Percentiles rank a stretch among this genome's conserved stretches.
These are phyloP conservation scores for Eilema griseolum DNA, from an alignment of 2,888 invertebrate genomes.

Conservation along the genomic window DNA sequence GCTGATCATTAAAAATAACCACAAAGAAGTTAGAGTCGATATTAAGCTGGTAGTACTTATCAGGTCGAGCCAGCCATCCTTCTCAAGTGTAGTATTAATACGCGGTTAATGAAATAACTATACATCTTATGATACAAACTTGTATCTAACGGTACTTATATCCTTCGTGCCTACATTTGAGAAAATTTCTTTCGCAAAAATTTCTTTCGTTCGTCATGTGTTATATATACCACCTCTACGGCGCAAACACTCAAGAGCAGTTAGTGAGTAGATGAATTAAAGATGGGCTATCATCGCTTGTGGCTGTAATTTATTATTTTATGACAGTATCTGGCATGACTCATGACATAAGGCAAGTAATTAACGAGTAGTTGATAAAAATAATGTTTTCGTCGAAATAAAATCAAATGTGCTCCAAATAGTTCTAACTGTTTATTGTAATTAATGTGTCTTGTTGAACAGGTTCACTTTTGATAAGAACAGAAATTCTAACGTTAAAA, in stretches of 20 bases:
- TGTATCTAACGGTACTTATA: no score
- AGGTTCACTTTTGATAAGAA: conserved; percentile 5
- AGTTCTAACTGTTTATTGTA: conserved; percentile 7
- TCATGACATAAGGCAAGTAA: neutral
- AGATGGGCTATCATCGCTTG: neutral
- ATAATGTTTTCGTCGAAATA: neutral
- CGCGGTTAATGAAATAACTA: no score
- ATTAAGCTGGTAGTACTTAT: no score
- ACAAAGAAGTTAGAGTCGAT: no score
- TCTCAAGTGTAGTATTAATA: no score
- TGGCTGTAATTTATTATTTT: neutral
- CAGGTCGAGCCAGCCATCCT: no score
- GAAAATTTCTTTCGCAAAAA: neutral
- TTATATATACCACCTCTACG: neutral
- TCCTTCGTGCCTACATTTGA: neutral
- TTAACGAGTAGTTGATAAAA: neutral
- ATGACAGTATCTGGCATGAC: neutral
- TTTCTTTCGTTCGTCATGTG: neutral
- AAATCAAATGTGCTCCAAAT: neutral
- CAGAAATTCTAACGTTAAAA: conserved; percentile 21
- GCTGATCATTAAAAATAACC: no score
- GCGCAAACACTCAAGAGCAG: neutral
- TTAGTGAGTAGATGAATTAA: neutral
- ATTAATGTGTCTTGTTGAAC: conserved; percentile 14
- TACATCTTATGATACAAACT: no score